phyloP scores from a whole-genome alignment of 2,888 invertebrate species.

The Cheilosia variabilis region DNA sequence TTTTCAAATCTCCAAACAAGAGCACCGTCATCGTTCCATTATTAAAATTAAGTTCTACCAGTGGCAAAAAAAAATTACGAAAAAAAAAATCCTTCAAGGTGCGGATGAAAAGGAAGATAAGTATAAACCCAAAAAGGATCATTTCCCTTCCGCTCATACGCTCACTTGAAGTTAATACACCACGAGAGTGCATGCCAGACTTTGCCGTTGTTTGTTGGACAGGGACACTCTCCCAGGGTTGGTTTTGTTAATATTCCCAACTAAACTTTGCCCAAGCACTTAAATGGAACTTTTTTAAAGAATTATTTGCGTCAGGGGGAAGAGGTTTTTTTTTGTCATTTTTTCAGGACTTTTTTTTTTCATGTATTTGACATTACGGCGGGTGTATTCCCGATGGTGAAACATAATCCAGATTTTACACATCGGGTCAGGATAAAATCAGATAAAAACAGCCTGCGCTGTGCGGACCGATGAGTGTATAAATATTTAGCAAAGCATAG shows the following conservation, averaged over 20 bases:
- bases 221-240: constrained; percentile 22
- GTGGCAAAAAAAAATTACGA: background rate
- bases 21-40: constrained; percentile 39
- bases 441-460: background rate
- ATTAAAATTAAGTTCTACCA: constrained; percentile 54
- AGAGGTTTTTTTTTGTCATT: constrained; percentile 14
- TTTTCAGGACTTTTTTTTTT: constrained; percentile 24
- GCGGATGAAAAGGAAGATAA: constrained; percentile 21
- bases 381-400: background rate
- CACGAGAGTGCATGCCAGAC: background rate
- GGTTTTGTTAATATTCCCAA: constrained; percentile 54
- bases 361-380: constrained; percentile 4
- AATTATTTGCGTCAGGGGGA: constrained; percentile 17
- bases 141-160: constrained; percentile 38
- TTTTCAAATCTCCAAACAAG: constrained; percentile 66
- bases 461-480: background rate
- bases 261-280: constrained; percentile 62
- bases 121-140: constrained; percentile 54
- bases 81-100: constrained; percentile 17
- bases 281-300: constrained; percentile 38
- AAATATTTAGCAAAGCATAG: constrained; percentile 28
- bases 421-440: constrained; percentile 13
- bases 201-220: constrained; percentile 39
- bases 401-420: constrained; percentile 35
- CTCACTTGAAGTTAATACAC: constrained; percentile 30